Base-by-base conservation (phyloP, 1,140 invertebrate genomes). In the Pseudomyrmex pallidus region DNA sequence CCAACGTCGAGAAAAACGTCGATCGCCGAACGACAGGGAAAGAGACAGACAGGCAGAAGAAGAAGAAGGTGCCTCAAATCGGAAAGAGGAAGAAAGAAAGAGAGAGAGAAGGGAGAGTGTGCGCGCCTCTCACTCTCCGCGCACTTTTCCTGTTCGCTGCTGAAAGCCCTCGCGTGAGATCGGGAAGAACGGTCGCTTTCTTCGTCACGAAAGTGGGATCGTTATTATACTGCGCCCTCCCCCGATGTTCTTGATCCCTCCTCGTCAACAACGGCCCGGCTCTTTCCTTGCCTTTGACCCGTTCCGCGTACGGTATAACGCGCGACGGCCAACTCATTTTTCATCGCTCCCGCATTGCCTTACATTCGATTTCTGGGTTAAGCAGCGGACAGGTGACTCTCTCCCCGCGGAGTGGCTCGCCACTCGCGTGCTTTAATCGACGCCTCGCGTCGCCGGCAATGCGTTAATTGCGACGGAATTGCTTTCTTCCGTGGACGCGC, bases 161-260 rank as follows among this genome's bases (percentile, higher is more conserved):
- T 59, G 44, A 70, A 57, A 56, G 63, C 22, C 35, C 52, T 78
- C 76, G 64, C 54, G 64, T 59, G 64, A 59, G 76, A 25, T 63
- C 57, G 70, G 5, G 13, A 74, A 22, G 50, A 74, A 74, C 70
- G 78, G 74, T 82, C 70, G 78, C 78, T 82, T 82, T 82, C 78
- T 64, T 82, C 48, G 46, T 70, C 57, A 72, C 44, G 54, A 74
- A 74, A 82, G 70, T 74, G 46, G 76, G 20, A 72, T 80, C 76
- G 76, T 76, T 76, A 76, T 48, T 61, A 35, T 46, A 35, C 13
- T 5, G 13, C 35, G 35, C 35, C 44, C 12, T 52, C 57, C 20
- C 20, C 20, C 59, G 73, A 63, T 48, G n/a, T 20, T 15, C n/a
- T 61, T 17, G 35, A 25, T 74, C 57, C 44, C 64, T 17, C 64